phyloP scores from a whole-genome alignment of 1,140 invertebrate species.

The Platorchestia sp. region DNA sequence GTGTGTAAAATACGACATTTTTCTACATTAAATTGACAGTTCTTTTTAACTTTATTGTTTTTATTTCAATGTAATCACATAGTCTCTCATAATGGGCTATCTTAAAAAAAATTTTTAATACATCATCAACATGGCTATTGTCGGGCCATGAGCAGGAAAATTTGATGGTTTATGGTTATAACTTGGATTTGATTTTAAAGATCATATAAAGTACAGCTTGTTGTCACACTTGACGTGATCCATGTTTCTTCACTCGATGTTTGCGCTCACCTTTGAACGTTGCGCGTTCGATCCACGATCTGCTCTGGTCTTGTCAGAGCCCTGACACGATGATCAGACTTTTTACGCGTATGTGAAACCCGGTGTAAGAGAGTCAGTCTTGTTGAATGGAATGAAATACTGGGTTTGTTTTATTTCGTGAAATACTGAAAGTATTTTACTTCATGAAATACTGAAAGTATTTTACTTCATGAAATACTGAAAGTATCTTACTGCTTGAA shows the following conservation, averaged over 20 bases:
- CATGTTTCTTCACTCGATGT: not conserved
- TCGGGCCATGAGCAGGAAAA: not conserved
- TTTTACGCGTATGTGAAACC: no score
- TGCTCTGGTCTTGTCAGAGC: no score
- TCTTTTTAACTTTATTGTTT: not conserved
- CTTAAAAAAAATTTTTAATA: not conserved
- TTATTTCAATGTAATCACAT: not conserved
- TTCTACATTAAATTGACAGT: not conserved
- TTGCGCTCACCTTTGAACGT: not conserved
- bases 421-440: no score
- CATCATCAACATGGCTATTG: not conserved
- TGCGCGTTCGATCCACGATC: no score
- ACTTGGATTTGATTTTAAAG: not conserved
- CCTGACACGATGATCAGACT: no score
- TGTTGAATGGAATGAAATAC: no score
- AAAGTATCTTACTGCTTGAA: no score
- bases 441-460: no score
- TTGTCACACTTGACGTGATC: not conserved
- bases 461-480: no score
- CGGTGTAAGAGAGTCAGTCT: no score
- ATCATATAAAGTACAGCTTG: not conserved
- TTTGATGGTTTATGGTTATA: not conserved
- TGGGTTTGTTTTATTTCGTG: no score
- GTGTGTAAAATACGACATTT: not conserved
- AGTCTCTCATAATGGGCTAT: not conserved